Base-by-base conservation (phyloP, 1,140 invertebrate species). In the Neodiprion pinetum region DNA sequence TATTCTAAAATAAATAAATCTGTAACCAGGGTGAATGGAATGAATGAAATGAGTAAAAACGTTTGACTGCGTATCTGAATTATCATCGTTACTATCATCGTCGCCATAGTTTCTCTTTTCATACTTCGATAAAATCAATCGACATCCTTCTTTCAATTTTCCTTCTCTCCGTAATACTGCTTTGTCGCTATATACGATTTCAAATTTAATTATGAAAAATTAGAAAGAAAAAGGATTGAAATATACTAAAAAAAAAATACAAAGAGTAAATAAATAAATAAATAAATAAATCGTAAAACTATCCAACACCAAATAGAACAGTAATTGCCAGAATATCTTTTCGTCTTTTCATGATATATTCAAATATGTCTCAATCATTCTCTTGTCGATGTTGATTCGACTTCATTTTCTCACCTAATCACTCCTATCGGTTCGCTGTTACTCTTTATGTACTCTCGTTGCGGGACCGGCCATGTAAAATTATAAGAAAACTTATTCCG, bases 251-350 rank as follows among this genome's bases (percentile, higher is more conserved):
- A 3, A 28, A 28, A 3, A 40, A 12, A 61, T 7, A 14, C 53
- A 61, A 61, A 61, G 11, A 61, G 53, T 61, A 61, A 14, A 61
- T 61, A 61, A 14, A 5, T 61, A 11, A 61, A 61, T n/a, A 40
- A 40, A 40, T 40, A 40, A 40, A 61, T 40, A 40, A 40, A 5
- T 40, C 28, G 28, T 40, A 61, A 61, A 8, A 61, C 53, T 61
- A 61, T 61, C 53, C 53, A 61, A 61, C 53, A 61, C 53, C 53
- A 61, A 61, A 61, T 61, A 61, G 53, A 14, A 14, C 53, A 40
- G 53, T 61, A 61, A 61, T 61, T 61, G 53, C 53, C 53, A 61
- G n/a, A 61, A 61, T 17, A 61, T 9, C 53, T 61, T 14, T 9
- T 17, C n/a, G 53, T 61, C 53, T 61, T 61, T 12, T 40, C 28